A percentile compares a stretch with the other conserved stretches of the same genome.
phyloP scores from a whole-genome alignment of 2,797 vertebrate genomes.

The Salarias fasciatus region DNA sequence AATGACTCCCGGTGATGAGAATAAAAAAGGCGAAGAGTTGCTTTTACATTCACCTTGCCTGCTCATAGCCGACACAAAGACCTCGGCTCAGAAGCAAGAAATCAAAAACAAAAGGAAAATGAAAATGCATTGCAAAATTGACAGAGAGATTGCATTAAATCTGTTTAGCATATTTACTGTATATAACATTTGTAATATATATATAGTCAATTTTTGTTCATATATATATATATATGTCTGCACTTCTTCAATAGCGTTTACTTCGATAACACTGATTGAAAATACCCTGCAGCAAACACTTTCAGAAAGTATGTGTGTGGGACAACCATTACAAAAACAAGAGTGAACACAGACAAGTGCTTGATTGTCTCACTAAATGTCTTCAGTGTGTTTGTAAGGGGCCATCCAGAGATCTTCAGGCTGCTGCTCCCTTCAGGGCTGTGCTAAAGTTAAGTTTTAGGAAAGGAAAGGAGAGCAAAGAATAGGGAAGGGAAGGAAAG shows the following conservation, averaged over 20 bases:
- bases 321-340: slow-evolving; percentile 83
- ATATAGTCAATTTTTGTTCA: slow-evolving; percentile 70
- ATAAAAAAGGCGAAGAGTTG: slow-evolving; percentile 80
- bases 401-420: slow-evolving; percentile 53
- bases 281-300: slow-evolving; percentile 85
- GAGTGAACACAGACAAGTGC: slow-evolving; percentile 81
- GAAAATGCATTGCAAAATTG: slow-evolving; percentile 74
- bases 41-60: slow-evolving; percentile 83
- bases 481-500: slow-evolving; percentile 6
- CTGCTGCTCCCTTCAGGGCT: slow-evolving; percentile 54
- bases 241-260: slow-evolving; percentile 77
- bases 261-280: slow-evolving; percentile 82
- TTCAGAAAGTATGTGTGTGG: slow-evolving; percentile 76
- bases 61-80: slow-evolving; percentile 58
- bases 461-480: slow-evolving; percentile 10
- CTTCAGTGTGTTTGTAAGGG: slow-evolving; percentile 77
- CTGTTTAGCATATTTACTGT: slow-evolving; percentile 86
- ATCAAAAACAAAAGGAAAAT: slow-evolving; percentile 43
- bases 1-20: slow-evolving; percentile 71
- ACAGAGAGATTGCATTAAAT: slow-evolving; percentile 81
- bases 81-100: slow-evolving; percentile 79
- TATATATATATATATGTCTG: slow-evolving; percentile 76
- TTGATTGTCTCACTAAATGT: slow-evolving; percentile 86
- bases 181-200: slow-evolving; percentile 83
- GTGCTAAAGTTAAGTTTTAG: slow-evolving; percentile 40